Percentiles rank a stretch among this genome's conserved stretches.
Conservation (phyloP, 2,888 invertebrate species). For the Neoitamus cyanurus region DNA sequence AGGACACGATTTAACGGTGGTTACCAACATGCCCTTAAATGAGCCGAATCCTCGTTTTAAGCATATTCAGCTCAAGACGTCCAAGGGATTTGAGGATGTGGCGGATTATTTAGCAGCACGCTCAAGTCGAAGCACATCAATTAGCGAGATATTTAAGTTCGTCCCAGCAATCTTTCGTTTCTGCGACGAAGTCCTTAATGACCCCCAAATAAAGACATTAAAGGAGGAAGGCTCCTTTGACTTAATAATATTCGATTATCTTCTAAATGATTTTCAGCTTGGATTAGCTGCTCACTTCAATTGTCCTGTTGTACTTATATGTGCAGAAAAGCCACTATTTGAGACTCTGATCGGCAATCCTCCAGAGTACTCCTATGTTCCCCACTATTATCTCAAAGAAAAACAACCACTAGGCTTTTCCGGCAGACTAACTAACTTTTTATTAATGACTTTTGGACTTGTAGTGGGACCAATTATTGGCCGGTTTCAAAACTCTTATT, state of each 20-base stretch:
- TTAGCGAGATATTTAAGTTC: background rate
- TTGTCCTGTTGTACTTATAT: slow-evolving; percentile 59
- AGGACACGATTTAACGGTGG: slow-evolving; percentile 64
- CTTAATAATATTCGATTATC: slow-evolving; percentile 59
- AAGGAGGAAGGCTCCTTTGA: slow-evolving; percentile 57
- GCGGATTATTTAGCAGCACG: too few relatives aligned
- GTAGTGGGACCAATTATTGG: background rate
- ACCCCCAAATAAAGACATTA: slow-evolving; percentile 54
- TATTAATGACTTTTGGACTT: slow-evolving; percentile 57
- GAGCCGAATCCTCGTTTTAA: background rate
- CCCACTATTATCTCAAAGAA: slow-evolving; percentile 52
- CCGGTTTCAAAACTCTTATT: background rate
- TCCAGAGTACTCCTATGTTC: slow-evolving; percentile 57
- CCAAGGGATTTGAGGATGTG: too few relatives aligned
- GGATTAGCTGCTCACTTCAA: slow-evolving; percentile 62
- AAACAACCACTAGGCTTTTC: slow-evolving; percentile 54
- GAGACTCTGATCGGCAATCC: slow-evolving; percentile 59
- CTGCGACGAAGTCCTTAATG: slow-evolving; percentile 48
- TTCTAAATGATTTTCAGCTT: slow-evolving; percentile 60
- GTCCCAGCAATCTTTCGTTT: background rate
- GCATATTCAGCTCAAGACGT: background rate
- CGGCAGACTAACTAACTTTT: slow-evolving; percentile 56
- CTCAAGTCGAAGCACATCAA: background rate
- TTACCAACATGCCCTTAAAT: slow-evolving; percentile 56
- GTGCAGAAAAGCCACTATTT: slow-evolving; percentile 56